Base-by-base conservation (phyloP, 2,113 vertebrate species). In the Polypterus senegalus region DNA sequence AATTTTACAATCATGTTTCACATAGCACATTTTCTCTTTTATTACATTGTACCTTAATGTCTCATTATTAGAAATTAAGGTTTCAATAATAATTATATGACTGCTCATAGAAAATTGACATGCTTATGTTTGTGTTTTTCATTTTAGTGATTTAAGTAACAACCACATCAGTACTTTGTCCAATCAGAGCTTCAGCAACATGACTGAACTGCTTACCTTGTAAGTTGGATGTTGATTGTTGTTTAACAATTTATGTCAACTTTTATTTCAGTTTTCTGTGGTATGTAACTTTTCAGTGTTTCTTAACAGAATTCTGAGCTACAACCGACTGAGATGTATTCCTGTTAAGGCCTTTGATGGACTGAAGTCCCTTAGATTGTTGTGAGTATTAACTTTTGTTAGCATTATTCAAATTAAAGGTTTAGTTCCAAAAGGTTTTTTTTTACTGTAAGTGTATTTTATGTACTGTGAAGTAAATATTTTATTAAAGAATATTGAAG, bases 101-200 rank as follows among this genome's bases (percentile, higher is more conserved):
- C 27, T 27, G 27, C 27, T 27, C 27, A 27, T 27, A 27, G 27
- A 27, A 27, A 27, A 27, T 2, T 27, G 27, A 27, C 27, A 27
- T 27, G 27, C 60, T 74, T 62, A 69, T 65, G 47, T 73, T 74
- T 67, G 76, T 11, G 46, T 82, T 85, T 72, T 86, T 80, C 27
- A 27, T 92, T 92, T 67, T 83, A 99, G 96, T 82, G 96, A 99
- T 88, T 89, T 99, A 84, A 99, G 96, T 88, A 99, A 98, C 90
- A 99, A 98, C 89, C 86, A 92, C 81, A 99, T 98, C 88, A 97
- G 95, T 88, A 99, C 95, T 63, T 89, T 99, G 78, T 94, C 92
- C 81, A 97, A 93, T 85, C 89, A 97, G 86, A 97, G 92, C 86
- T 97, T 98, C 91, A 97, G 91, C 90, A 99, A 98, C 85, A 98